phyloP scores from a whole-genome alignment of 1,140 invertebrate species.

The Halesus radiatus region DNA sequence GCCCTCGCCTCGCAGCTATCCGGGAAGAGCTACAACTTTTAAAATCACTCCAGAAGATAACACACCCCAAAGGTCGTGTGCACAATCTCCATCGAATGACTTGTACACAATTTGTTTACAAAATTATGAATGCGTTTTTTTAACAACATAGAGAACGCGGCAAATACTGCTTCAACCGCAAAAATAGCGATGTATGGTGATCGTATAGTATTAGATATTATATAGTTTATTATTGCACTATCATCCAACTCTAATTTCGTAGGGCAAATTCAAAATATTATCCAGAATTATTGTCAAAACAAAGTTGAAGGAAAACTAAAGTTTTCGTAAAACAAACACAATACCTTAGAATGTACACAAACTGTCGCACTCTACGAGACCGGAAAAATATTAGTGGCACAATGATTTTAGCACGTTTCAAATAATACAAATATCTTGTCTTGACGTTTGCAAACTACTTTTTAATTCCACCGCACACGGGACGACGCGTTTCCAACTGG shows the following conservation, averaged over 20 bases:
- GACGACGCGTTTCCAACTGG: constrained; percentile 33
- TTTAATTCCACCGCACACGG: constrained; percentile 31
- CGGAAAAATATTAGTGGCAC: not conserved
- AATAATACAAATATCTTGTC: constrained; percentile 39
- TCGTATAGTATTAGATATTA: not conserved
- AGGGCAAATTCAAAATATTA: not conserved
- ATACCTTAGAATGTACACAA: constrained; percentile 31
- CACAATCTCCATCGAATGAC: constrained; percentile 1
- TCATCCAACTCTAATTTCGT: not conserved
- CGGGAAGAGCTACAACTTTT: constrained; percentile 7
- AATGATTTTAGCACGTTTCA: constrained; percentile 12
- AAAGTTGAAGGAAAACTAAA: not conserved
- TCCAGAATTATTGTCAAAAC: constrained; percentile 33
- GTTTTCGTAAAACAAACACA: constrained; percentile 35
- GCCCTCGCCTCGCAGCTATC: not conserved
- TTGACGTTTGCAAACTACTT: constrained; percentile 48
- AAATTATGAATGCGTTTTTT: not conserved
- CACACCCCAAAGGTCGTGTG: constrained; percentile 44
- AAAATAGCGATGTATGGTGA: no score
- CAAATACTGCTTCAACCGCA: no score
- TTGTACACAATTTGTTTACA: constrained; percentile 26
- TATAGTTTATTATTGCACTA: not conserved
- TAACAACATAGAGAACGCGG: not conserved
- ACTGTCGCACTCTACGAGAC: not conserved
- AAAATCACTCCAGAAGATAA: constrained; percentile 35